Evolutionary conservation across 2,888 invertebrate genomes (phyloP).

Genomic region (Muscina levida): DNA sequence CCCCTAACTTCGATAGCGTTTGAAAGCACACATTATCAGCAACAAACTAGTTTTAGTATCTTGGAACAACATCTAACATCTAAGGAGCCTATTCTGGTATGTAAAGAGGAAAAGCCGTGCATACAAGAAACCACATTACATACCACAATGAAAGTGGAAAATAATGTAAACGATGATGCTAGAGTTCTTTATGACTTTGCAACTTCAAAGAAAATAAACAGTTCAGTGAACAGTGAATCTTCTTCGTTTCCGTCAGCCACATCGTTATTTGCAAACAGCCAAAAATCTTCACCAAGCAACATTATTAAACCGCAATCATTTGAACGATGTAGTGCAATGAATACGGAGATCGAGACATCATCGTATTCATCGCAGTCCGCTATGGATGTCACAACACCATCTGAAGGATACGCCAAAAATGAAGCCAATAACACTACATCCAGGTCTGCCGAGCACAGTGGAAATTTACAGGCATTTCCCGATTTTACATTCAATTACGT

Average conservation of each 20-base stretch:
- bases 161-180: conserved; percentile 73
- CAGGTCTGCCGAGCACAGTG: conserved; percentile 35
- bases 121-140: conserved; percentile 51
- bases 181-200: conserved; percentile 76
- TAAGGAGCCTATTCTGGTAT: conserved; percentile 58
- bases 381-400: conserved; percentile 64
- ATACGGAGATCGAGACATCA: conserved; percentile 73
- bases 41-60: conserved; percentile 69
- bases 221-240: conserved; percentile 7
- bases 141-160: conserved; percentile 52
- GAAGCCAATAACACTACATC: conserved; percentile 49
- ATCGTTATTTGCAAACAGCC: conserved; percentile 72
- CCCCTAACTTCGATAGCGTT: conserved; percentile 59
- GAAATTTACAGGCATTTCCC: conserved; percentile 65
- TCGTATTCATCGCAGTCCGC: conserved; percentile 73
- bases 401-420: conserved; percentile 43
- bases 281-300: conserved; percentile 13
- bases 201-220: conserved; percentile 72
- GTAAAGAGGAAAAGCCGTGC: conserved; percentile 62
- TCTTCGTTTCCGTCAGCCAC: conserved; percentile 72
- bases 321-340: conserved; percentile 70
- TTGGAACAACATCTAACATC: conserved; percentile 74
- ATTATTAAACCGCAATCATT: conserved; percentile 43
- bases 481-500: conserved; percentile 74
- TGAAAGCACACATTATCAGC: conserved; percentile 53